phyloP scores from a whole-genome alignment of 2,113 vertebrate genomes.

The Lepisosteus osseus region DNA sequence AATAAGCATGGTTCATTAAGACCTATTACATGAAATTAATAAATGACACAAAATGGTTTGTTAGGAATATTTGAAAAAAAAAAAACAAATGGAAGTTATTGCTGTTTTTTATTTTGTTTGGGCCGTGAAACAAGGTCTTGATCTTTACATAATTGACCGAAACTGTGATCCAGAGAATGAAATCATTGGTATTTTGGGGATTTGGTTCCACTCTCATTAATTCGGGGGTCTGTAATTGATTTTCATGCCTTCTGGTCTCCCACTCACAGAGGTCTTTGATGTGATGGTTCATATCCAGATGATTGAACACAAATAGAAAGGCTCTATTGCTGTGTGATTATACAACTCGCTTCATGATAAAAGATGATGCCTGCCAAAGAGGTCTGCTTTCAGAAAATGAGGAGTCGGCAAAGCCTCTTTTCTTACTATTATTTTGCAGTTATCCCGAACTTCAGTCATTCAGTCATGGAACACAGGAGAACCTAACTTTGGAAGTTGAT shows the following conservation, averaged over 20 bases:
- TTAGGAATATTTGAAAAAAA: background rate
- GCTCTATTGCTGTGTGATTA: slow-evolving; percentile 9
- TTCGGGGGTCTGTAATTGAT: slow-evolving; percentile 29
- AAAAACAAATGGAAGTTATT: background rate
- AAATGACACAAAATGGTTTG: no score
- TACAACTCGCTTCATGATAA: slow-evolving; percentile 12
- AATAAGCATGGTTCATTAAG: no score
- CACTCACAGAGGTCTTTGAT: slow-evolving; percentile 27
- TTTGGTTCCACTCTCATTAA: slow-evolving; percentile 30
- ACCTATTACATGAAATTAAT: no score
- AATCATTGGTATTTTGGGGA: background rate
- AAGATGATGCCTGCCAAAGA: slow-evolving; percentile 21
- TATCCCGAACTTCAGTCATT: background rate
- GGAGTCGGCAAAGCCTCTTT: slow-evolving; percentile 7
- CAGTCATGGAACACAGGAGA: slow-evolving; percentile 11
- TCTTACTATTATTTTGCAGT: slow-evolving; percentile 8
- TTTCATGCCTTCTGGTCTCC: slow-evolving; percentile 22
- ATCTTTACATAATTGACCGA: slow-evolving; percentile 45
- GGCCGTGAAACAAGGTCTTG: slow-evolving; percentile 60
- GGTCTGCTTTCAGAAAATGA: slow-evolving; percentile 24
- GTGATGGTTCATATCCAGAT: slow-evolving; percentile 24
- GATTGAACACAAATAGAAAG: slow-evolving; percentile 32
- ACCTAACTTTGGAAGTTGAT: no score
- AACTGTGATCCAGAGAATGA: slow-evolving; percentile 19
- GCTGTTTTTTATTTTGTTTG: slow-evolving; percentile 57